Evolutionary conservation across 2,888 invertebrate genomes (phyloP).

Genomic region (Spialia ferax): DNA sequence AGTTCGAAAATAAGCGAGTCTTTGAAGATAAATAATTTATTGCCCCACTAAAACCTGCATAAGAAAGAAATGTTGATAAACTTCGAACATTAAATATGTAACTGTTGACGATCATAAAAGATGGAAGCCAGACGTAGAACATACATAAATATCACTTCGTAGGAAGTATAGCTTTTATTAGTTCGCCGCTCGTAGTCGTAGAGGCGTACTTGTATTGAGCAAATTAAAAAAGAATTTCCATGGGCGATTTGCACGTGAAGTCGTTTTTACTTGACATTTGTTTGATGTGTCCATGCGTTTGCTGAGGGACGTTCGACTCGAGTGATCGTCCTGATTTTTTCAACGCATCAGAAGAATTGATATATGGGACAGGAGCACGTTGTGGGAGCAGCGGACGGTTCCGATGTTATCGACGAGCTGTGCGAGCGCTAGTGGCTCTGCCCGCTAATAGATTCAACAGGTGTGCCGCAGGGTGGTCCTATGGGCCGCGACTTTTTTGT

Average conservation of each 20-base stretch:
- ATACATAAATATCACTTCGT: conserved; percentile 79
- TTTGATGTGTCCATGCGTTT: conserved; percentile 66
- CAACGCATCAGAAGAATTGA: conserved; percentile 74
- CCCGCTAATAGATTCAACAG: conserved; percentile 81
- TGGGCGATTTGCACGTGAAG: conserved; percentile 72
- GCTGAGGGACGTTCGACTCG: conserved; percentile 58
- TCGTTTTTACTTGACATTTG: conserved; percentile 60
- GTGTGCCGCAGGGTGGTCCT: conserved; percentile 80
- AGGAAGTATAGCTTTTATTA: conserved; percentile 76
- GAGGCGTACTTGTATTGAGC: conserved; percentile 64
- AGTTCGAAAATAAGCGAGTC: conserved; percentile 81
- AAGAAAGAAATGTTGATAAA: conserved; percentile 87
- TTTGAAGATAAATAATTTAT: conserved; percentile 86
- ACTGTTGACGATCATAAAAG: conserved; percentile 84
- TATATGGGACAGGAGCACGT: conserved; percentile 62
- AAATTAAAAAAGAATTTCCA: conserved; percentile 75
- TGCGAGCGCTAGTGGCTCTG: conserved; percentile 55
- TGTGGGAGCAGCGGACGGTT: conserved; percentile 55
- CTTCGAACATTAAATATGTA: conserved; percentile 86
- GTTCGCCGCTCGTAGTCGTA: conserved; percentile 68
- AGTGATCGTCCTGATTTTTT: conserved; percentile 72
- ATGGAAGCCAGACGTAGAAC: conserved; percentile 79
- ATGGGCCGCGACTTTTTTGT: conserved; percentile 73
- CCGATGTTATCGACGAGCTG: conserved; percentile 69
- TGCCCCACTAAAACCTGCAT: conserved; percentile 83